Evolutionary conservation across 92 coral and sea anemone species (phyloP).

Genomic region (Siderastrea radians): DNA sequence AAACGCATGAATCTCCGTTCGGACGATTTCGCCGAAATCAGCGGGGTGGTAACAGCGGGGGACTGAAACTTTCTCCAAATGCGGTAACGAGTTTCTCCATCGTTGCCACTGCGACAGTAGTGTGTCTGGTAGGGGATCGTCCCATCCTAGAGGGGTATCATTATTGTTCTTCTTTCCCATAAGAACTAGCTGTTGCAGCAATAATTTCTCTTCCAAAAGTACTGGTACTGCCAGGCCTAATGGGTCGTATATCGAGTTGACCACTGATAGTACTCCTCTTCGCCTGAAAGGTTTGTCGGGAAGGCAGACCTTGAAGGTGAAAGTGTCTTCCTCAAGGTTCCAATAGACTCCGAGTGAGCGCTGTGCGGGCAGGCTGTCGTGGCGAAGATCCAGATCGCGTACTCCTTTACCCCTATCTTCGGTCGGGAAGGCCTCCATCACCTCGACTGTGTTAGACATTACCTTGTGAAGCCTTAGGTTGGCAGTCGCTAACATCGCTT

Average conservation of each 20-base stretch:
- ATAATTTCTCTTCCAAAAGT: slow-evolving; percentile 37
- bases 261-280: slow-evolving; percentile 69
- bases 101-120: slow-evolving; percentile 61
- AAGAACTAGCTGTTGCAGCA: slow-evolving; percentile 53
- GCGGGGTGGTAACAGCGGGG: slow-evolving; percentile 50
- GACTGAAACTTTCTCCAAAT: slow-evolving; percentile 53
- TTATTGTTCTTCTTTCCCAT: slow-evolving; percentile 37
- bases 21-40: slow-evolving; percentile 24
- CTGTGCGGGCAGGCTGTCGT: slow-evolving; percentile 66
- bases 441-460: slow-evolving; percentile 73
- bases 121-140: slow-evolving; percentile 64
- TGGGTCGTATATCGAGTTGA: slow-evolving; percentile 66
- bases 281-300: slow-evolving; percentile 72
- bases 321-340: slow-evolving; percentile 65
- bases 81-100: slow-evolving; percentile 34
- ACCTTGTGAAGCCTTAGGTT: slow-evolving; percentile 76
- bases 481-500: slow-evolving; percentile 61
- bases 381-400: slow-evolving; percentile 59
- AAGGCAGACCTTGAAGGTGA: slow-evolving; percentile 44
- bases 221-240: slow-evolving; percentile 70
- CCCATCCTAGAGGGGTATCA: slow-evolving; percentile 49
- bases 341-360: slow-evolving; percentile 72
- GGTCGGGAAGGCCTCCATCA: slow-evolving; percentile 77
- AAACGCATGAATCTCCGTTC: slow-evolving; percentile 61
- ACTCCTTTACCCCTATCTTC: slow-evolving; percentile 71